These are phyloP conservation scores for Morpho achilles DNA, from an alignment of 2,888 invertebrate genomes.

Conservation along the genomic window DNA sequence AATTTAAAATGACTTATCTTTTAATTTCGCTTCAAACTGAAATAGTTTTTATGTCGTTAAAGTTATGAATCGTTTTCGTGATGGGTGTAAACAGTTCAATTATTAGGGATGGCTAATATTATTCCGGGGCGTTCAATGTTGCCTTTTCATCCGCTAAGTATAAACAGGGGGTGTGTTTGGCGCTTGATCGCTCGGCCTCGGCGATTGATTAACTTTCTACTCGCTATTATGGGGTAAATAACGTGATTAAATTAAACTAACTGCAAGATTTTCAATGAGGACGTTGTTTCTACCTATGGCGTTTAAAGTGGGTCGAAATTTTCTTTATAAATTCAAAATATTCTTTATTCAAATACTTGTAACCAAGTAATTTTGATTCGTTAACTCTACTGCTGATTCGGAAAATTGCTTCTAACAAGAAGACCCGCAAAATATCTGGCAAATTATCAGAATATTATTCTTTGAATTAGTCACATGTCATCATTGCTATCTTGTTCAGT, in stretches of 20 bases:
- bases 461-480: no score
- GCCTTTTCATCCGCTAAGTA: slow-evolving; percentile 79
- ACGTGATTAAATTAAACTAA: slow-evolving; percentile 30
- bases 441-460: no score
- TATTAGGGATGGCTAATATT: slow-evolving; percentile 78
- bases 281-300: no score
- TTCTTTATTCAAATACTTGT: no score
- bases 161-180: slow-evolving; percentile 77
- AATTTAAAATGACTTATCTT: slow-evolving; percentile 36
- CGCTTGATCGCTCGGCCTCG: slow-evolving; percentile 66
- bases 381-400: no score
- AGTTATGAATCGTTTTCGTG: slow-evolving; percentile 42
- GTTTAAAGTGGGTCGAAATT: no score
- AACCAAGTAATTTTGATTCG: no score
- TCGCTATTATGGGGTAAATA: slow-evolving; percentile 43
- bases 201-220: slow-evolving; percentile 71
- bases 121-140: slow-evolving; percentile 77
- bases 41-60: slow-evolving; percentile 38
- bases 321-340: no score
- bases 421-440: no score
- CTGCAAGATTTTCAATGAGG: slow-evolving; percentile 7
- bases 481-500: no score
- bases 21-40: slow-evolving; percentile 27
- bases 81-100: slow-evolving; percentile 56
- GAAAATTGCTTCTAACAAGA: no score